Conservation (phyloP, 1,140 invertebrate species). For the Aphidius ervi region DNA sequence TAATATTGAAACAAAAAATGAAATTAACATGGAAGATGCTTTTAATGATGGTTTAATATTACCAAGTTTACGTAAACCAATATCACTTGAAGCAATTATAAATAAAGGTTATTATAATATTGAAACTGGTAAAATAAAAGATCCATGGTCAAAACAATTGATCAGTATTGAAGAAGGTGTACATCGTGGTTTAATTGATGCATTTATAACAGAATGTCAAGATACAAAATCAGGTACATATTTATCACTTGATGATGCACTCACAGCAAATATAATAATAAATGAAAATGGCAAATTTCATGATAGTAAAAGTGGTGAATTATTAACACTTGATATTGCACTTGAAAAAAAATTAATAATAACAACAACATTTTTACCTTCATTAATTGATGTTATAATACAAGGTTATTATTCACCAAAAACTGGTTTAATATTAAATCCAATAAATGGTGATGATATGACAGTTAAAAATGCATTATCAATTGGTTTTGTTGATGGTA, state of each 20-base stretch:
- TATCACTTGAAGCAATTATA: conserved; percentile 73
- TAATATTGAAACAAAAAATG: conserved; percentile 64
- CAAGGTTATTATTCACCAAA: conserved; percentile 74
- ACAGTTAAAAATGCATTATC: conserved; percentile 69
- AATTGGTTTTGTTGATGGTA: conserved; percentile 67
- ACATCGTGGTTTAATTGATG: conserved; percentile 73
- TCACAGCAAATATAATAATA: conserved; percentile 66
- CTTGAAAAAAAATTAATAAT: conserved; percentile 65
- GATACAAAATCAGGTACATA: conserved; percentile 68
- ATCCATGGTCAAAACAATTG: conserved; percentile 65
- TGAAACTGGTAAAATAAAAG: conserved; percentile 66
- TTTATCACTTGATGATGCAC: conserved; percentile 65
- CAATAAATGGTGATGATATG: conserved; percentile 69
- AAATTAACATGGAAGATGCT: conserved; percentile 67
- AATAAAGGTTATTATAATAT: conserved; percentile 68
- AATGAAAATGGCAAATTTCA: conserved; percentile 63
- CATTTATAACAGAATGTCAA: conserved; percentile 76
- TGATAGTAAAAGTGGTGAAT: conserved; percentile 63
- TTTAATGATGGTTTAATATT: conserved; percentile 67
- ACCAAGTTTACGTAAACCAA: conserved; percentile 62
- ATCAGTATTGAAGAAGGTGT: conserved; percentile 73
- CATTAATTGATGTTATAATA: conserved; percentile 71
- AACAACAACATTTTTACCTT: conserved; percentile 66
- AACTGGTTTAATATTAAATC: conserved; percentile 76
- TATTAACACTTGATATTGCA: conserved; percentile 67